These are phyloP conservation scores for Agriopis aurantiaria DNA, from an alignment of 2,888 invertebrate genomes.

Conservation along the genomic window DNA sequence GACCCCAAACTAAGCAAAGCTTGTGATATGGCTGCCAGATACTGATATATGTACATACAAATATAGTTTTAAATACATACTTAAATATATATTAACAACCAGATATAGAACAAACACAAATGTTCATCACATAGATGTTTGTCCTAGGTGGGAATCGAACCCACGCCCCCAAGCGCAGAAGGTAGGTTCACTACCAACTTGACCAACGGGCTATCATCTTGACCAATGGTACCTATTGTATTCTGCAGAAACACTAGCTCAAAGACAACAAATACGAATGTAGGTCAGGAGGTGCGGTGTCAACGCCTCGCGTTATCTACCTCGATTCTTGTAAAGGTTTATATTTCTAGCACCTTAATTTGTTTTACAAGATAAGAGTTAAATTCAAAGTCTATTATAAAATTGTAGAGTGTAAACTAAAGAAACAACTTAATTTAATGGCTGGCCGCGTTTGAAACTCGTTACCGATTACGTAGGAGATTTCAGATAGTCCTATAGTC, in stretches of 20 bases:
- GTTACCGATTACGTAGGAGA: background rate
- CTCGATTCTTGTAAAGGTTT: conserved; percentile 5
- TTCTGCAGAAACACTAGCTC: conserved; percentile 21
- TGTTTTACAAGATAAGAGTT: conserved; percentile 9
- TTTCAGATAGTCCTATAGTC: too few species aligned
- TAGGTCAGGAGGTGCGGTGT: conserved; percentile 36
- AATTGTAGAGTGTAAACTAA: background rate
- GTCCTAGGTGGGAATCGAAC: too few species aligned
- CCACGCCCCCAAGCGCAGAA: too few species aligned
- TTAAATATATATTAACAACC: too few species aligned
- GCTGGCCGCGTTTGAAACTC: background rate
- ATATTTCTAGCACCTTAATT: conserved; percentile 6
- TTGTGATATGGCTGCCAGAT: too few species aligned
- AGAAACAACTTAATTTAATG: background rate
- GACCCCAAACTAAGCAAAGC: too few species aligned
- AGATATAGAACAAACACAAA: too few species aligned
- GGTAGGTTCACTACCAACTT: too few species aligned
- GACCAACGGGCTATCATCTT: too few species aligned
- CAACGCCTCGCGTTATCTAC: conserved; percentile 35
- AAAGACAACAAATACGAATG: conserved; percentile 34
- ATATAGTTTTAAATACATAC: too few species aligned
- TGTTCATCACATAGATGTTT: too few species aligned
- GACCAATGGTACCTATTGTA: conserved; percentile 30
- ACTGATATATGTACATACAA: too few species aligned
- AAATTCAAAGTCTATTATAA: background rate